A percentile compares a stretch with the other conserved stretches of the same genome.
Conservation (phyloP, 2,888 invertebrate genomes). For the Endomychus coccineus region DNA sequence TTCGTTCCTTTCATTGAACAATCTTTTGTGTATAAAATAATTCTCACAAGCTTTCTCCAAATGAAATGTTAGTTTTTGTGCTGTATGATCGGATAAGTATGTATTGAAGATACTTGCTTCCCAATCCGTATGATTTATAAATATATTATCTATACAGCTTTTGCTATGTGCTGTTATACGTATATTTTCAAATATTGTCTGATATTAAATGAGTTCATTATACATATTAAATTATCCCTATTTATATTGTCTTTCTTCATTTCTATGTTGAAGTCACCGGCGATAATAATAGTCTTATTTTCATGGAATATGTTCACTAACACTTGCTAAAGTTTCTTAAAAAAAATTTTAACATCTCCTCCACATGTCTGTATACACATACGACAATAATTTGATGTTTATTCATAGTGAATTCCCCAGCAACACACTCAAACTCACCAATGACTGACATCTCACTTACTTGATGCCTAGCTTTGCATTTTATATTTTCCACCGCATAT, state of each 20-base stretch:
- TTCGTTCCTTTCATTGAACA: not conserved
- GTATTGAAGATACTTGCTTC: too few species aligned
- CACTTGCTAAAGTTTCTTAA: not conserved
- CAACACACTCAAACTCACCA: too few species aligned
- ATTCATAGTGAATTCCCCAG: too few species aligned
- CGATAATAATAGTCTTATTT: not conserved
- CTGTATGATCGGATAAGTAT: not conserved
- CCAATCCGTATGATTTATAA: too few species aligned
- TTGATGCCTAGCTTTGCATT: too few species aligned
- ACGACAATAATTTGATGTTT: slow-evolving; percentile 2
- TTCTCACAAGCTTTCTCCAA: not conserved
- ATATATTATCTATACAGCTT: slow-evolving; percentile 2
- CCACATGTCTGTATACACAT: not conserved
- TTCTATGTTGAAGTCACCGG: slow-evolving; percentile 1
- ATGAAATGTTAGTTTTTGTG: slow-evolving; percentile 2
- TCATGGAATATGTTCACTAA: not conserved
- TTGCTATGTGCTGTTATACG: slow-evolving; percentile 1
- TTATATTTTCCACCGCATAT: too few species aligned
- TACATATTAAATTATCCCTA: not conserved
- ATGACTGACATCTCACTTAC: too few species aligned
- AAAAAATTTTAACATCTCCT: slow-evolving; percentile 1
- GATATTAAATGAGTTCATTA: slow-evolving; percentile 3
- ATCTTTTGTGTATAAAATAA: not conserved
- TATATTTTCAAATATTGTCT: slow-evolving; percentile 2
- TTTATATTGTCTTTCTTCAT: not conserved